A percentile compares a stretch with the other conserved stretches of the same genome.
phyloP scores from a whole-genome alignment of 2,113 vertebrate genomes.

The Platysteira castanea region DNA sequence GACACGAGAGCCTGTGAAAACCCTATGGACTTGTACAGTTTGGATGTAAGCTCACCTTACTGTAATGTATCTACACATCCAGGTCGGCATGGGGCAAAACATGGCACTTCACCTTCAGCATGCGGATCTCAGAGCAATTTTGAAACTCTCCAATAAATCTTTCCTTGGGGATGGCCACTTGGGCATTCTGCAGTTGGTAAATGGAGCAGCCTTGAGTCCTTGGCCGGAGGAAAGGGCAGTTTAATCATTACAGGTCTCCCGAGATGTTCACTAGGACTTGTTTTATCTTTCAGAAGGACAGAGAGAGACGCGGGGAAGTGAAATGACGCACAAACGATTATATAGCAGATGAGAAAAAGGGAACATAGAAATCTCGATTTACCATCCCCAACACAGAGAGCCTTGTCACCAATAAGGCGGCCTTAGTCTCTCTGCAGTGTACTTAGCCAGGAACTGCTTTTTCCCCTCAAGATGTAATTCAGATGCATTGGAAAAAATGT shows the following conservation, averaged over 20 bases:
- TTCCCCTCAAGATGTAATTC: not conserved
- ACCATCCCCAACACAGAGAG: not conserved
- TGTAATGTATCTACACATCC: not conserved
- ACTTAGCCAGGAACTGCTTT: not conserved
- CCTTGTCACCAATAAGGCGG: not conserved
- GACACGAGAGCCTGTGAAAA: not conserved
- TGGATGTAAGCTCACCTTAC: not conserved
- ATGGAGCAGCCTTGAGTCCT: not conserved
- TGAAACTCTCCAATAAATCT: not conserved
- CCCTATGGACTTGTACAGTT: rapidly evolving
- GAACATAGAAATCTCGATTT: not conserved
- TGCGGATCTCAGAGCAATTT: not conserved
- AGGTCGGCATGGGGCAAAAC: not conserved
- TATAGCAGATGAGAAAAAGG: not conserved
- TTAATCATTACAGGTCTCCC: not conserved
- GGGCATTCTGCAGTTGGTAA: not conserved
- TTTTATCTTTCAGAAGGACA: not conserved
- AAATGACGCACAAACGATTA: not conserved
- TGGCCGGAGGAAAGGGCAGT: not conserved
- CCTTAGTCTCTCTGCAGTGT: not conserved
- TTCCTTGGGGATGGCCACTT: not conserved
- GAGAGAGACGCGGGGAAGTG: not conserved
- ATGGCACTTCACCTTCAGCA: not conserved
- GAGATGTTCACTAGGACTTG: not conserved
- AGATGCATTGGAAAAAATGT: rapidly evolving